Evolutionary conservation across 2,113 vertebrate species (phyloP).

Genomic region (Aspidoscelis tigris): DNA sequence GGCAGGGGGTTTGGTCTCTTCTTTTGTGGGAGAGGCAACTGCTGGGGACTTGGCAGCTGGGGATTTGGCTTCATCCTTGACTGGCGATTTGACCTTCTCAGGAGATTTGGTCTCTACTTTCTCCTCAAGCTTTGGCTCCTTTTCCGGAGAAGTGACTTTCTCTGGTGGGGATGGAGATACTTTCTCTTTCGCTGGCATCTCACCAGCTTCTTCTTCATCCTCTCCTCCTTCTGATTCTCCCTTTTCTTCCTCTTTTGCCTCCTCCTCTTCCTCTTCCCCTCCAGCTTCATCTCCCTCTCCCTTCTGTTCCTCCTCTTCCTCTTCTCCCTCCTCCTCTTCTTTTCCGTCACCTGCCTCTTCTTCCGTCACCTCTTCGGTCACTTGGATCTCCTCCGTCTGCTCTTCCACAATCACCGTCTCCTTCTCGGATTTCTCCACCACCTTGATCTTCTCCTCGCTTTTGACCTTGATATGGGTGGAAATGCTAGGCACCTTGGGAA

Average conservation of each 20-base stretch:
- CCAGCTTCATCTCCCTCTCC: slow-evolving; percentile 57
- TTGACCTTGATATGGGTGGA: slow-evolving; percentile 84
- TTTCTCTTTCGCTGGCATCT: neutral
- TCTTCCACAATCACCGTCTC: slow-evolving; percentile 90
- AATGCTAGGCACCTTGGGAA: slow-evolving; percentile 74
- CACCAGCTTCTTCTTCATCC: slow-evolving; percentile 13
- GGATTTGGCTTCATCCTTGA: slow-evolving; percentile 53
- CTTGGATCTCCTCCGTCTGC: slow-evolving; percentile 90
- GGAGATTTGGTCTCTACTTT: slow-evolving; percentile 63
- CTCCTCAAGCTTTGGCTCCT: neutral
- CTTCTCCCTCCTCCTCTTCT: slow-evolving; percentile 49
- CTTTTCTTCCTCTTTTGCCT: slow-evolving; percentile 50
- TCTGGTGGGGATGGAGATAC: slow-evolving; percentile 63
- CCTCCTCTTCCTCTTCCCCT: slow-evolving; percentile 50
- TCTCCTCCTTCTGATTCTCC: neutral
- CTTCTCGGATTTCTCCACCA: slow-evolving; percentile 86
- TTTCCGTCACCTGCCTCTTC: slow-evolving; percentile 69
- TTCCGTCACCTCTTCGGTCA: slow-evolving; percentile 87
- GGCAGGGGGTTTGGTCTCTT: neutral
- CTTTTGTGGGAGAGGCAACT: slow-evolving; percentile 6
- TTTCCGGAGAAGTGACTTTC: slow-evolving; percentile 43
- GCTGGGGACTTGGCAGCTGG: slow-evolving; percentile 41
- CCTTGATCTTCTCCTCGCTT: slow-evolving; percentile 82
- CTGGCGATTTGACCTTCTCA: slow-evolving; percentile 54
- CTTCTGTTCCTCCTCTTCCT: slow-evolving; percentile 45